Evolutionary conservation across 2,797 vertebrate genomes (phyloP), one percentile per base, ranked within the genome.

Genomic region (Cirrhinus molitorella): DNA sequence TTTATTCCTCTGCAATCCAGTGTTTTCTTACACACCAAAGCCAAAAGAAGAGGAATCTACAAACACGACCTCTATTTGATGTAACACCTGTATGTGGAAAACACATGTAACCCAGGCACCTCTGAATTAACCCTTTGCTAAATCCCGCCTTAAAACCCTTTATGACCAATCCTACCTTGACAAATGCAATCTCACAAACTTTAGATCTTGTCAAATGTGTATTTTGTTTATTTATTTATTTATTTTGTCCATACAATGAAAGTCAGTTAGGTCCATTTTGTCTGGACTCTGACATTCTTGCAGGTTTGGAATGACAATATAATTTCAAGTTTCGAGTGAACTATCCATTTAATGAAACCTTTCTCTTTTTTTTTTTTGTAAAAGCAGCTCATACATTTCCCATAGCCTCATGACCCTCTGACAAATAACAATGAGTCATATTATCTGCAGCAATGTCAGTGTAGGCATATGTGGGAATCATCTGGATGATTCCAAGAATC

Each of bases 61-160:
- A 83, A 65, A 75, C 43, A 49, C 34, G 8, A 51, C 63, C 12
- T 57, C n/a, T 82, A 72, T 88, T 76, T 88, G 75, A 78, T 37
- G 47, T 86, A 57, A 83, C 82, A 88, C 75, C 11, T 66, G 19
- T 14, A 31, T 77, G 83, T 76, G 80, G 70, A 85, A 80, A 84
- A 57, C 68, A 67, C 37, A 34, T n/a, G 61, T 55, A n/a, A n/a
- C 43, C 21, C 14, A 63, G 45, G 19, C 37, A 76, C 19, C 25
- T 31, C 53, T n/a, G 43, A 65, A 12, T 3, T 12, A 5, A 61
- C 17, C 21, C 9, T 23, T 47, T 2, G 3, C 37, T 45, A 21
- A 80, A 23, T 10, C 10, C 34, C 0, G 0, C 49, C 65, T 70
- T 45, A n/a, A 70, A 71, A 10, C 8, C n/a, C 0, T 43, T 40